Evolutionary conservation across 2,113 vertebrate species (phyloP).

Genomic region (Oxygymnocypris stewartii): DNA sequence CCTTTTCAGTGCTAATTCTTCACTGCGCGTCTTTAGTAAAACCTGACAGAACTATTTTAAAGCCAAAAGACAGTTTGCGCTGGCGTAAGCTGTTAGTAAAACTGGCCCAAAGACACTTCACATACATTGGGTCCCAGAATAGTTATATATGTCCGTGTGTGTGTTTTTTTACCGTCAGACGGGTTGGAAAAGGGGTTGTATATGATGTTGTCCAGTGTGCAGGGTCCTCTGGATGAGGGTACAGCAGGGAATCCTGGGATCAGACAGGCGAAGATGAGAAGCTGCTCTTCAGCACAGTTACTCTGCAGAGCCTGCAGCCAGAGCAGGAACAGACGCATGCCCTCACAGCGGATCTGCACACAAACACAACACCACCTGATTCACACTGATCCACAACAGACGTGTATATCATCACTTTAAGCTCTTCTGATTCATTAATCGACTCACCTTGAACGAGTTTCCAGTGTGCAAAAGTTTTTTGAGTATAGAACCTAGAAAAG

Average conservation of each 20-base stretch:
- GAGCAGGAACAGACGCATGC: conserved; percentile 94
- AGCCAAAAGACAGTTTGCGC: too few relatives aligned
- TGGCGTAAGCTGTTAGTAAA: too few relatives aligned
- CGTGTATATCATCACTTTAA: background rate
- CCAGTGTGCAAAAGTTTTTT: conserved; percentile 99
- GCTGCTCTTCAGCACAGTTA: conserved; percentile 93
- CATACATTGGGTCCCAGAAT: background rate
- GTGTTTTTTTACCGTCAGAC: conserved; percentile 79
- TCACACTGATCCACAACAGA: background rate
- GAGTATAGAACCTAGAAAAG: conserved; percentile 87
- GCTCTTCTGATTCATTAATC: background rate
- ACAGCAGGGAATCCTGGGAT: conserved; percentile 94
- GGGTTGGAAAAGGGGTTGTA: conserved; percentile 80
- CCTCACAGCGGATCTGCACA: conserved; percentile 92
- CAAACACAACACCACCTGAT: background rate
- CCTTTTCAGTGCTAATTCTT: too few relatives aligned
- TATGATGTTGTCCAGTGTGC: conserved; percentile 92
- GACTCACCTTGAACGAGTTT: conserved; percentile 93
- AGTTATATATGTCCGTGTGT: background rate
- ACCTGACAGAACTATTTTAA: too few relatives aligned
- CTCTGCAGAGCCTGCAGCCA: conserved; percentile 97
- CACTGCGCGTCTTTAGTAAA: too few relatives aligned
- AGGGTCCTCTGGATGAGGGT: conserved; percentile 85
- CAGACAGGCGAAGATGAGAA: conserved; percentile 92
- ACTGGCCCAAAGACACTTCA: background rate